These are phyloP conservation scores for Camelus bactrianus DNA, from an alignment of 2,113 vertebrate species.

Conservation along the genomic window DNA sequence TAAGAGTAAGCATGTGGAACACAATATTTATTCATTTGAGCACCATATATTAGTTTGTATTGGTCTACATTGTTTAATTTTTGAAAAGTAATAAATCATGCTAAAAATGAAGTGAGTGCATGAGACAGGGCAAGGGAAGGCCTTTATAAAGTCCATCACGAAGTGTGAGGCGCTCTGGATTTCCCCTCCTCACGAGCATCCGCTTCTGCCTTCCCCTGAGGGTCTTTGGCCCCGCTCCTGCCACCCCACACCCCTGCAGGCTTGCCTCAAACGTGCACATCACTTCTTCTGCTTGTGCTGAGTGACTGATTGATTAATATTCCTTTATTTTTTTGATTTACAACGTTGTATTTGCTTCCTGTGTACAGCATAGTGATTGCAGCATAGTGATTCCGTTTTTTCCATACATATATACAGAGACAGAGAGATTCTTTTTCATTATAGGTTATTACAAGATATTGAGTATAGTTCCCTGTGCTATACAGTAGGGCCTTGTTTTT, in stretches of 20 bases:
- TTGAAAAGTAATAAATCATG: background rate
- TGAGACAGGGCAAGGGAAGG: background rate
- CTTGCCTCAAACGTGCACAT: background rate
- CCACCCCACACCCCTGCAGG: too few species aligned
- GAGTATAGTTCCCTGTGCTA: too few species aligned
- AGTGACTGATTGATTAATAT: too few species aligned
- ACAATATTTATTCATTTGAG: background rate
- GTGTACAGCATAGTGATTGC: too few species aligned
- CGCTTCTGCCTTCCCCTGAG: background rate
- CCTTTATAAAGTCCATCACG: background rate
- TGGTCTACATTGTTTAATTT: background rate
- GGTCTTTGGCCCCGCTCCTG: background rate
- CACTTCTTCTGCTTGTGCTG: background rate
- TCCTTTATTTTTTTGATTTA: too few species aligned
- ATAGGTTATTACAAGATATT: too few species aligned
- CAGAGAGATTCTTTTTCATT: too few species aligned
- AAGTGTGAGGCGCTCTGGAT: background rate
- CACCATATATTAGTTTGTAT: background rate
- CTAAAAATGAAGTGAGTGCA: background rate
- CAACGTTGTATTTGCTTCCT: too few species aligned
- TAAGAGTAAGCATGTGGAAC: background rate
- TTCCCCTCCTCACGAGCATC: background rate
- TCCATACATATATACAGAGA: too few species aligned
- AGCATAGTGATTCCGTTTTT: too few species aligned
- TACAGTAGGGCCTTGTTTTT: too few species aligned